Evolutionary conservation across 2,113 vertebrate genomes (phyloP), one percentile per base, ranked within the genome.

Genomic region (Hippoglossus stenolepis): DNA sequence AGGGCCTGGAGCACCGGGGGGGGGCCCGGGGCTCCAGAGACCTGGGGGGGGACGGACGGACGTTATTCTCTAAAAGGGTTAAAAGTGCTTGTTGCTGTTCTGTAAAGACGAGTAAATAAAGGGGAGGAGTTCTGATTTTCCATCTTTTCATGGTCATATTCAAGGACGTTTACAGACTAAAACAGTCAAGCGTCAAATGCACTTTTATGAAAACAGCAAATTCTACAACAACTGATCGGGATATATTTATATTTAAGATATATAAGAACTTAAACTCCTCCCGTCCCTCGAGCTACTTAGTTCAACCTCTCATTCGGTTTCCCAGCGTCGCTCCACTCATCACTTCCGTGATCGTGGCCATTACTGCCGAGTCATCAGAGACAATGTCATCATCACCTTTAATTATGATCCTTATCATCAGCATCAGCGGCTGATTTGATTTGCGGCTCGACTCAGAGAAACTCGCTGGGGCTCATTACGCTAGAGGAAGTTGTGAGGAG

Each of bases 361-460:
- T 71, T 70, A 61, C 38, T 31, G 45, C 40, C 26, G 73, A 77
- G 65, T 72, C 70, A 78, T 65, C 24, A 51, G 18, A 20, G 28
- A 57, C 40, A 31, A 49, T 40, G 28, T 54, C 38, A 35, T 65
- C 51, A 74, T 67, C 57, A 5, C 12, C 47, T 15, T 63, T 20
- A 18, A 45, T 57, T 47, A 56, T 13, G 26, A 56, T 23, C 21
- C 21, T 35, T 3, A 63, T 58, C 49, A 63, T 35, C 11, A 28
- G 35, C 53, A 57, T 78, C 62, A 54, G 65, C 65, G 60, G 51
- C 61, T 77, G 72, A 84, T 83, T 70, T 59, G 67, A 85, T 85
- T 75, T 66, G 15, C 56, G 6, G 31, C 31, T 31, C 6, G 62
- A 60, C 63, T 58, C 60, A 24, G 40, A 43, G 40, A 13, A 43